These are phyloP conservation scores for Antennarius striatus DNA, from an alignment of 2,113 vertebrate species.

Conservation along the genomic window DNA sequence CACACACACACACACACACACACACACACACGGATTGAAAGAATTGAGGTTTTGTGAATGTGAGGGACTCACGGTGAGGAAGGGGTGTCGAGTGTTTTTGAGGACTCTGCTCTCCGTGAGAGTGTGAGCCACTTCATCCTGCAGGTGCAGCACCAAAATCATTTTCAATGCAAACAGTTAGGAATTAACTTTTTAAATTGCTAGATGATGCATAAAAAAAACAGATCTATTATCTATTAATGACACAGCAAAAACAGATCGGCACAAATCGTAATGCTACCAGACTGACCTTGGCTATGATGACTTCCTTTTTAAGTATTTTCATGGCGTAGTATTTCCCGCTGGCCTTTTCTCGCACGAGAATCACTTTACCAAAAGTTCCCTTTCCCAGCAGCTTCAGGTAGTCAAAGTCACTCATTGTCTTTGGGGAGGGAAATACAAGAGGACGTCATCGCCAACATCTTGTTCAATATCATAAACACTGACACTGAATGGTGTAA, in stretches of 20 bases:
- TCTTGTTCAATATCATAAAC: no score
- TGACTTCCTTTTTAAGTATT: constrained; percentile 98
- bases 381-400: constrained; percentile 98
- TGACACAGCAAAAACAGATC: neutral
- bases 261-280: neutral
- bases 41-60: constrained; percentile 25
- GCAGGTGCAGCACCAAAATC: constrained; percentile 23
- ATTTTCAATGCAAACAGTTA: neutral
- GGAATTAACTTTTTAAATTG: neutral
- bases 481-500: no score
- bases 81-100: constrained; percentile 96
- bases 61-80: constrained; percentile 91
- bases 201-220: no score
- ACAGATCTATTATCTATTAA: no score
- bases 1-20: constrained; percentile 6
- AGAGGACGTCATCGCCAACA: no score
- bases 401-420: constrained; percentile 99
- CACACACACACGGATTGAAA: constrained; percentile 16
- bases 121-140: constrained; percentile 98
- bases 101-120: constrained; percentile 97
- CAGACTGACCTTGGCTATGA: constrained; percentile 92
- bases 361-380: constrained; percentile 98
- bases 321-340: constrained; percentile 99
- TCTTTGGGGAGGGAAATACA: constrained; percentile 72
- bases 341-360: constrained; percentile 97